Evolutionary conservation across 2,797 vertebrate species (phyloP).

Genomic region (Rhodeus uyekii): DNA sequence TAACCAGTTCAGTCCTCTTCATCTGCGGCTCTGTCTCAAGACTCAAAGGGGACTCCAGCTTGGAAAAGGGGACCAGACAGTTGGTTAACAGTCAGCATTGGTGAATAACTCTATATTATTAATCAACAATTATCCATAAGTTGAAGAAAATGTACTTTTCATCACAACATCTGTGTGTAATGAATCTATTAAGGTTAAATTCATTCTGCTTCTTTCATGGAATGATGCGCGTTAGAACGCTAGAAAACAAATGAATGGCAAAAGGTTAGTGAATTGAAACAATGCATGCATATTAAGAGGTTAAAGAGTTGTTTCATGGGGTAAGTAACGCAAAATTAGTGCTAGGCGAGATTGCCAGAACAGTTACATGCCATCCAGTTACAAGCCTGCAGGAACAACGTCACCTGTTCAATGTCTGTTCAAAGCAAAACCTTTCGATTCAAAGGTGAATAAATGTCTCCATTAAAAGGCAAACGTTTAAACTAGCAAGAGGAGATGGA

Average conservation of each 20-base stretch:
- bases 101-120: slow-evolving; percentile 68
- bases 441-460: neutral
- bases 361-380: slow-evolving; percentile 65
- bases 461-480: neutral
- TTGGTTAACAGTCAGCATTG: slow-evolving; percentile 87
- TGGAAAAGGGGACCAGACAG: slow-evolving; percentile 89
- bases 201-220: slow-evolving; percentile 54
- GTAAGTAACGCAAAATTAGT: slow-evolving; percentile 80
- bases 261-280: slow-evolving; percentile 74
- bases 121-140: slow-evolving; percentile 44
- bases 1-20: slow-evolving; percentile 85
- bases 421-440: slow-evolving; percentile 1
- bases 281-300: slow-evolving; percentile 78
- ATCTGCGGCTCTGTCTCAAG: slow-evolving; percentile 82
- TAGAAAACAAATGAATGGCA: slow-evolving; percentile 68
- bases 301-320: slow-evolving; percentile 73
- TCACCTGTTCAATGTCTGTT: neutral
- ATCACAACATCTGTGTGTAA: slow-evolving; percentile 56
- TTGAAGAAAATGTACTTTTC: slow-evolving; percentile 53
- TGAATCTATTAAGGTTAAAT: slow-evolving; percentile 54
- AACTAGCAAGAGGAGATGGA: too few relatives aligned
- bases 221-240: slow-evolving; percentile 68
- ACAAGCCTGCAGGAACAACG: slow-evolving; percentile 58
- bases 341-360: slow-evolving; percentile 71
- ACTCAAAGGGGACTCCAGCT: slow-evolving; percentile 85